phyloP scores from a whole-genome alignment of 2,888 invertebrate species.

The Alloscopus bannaensis region DNA sequence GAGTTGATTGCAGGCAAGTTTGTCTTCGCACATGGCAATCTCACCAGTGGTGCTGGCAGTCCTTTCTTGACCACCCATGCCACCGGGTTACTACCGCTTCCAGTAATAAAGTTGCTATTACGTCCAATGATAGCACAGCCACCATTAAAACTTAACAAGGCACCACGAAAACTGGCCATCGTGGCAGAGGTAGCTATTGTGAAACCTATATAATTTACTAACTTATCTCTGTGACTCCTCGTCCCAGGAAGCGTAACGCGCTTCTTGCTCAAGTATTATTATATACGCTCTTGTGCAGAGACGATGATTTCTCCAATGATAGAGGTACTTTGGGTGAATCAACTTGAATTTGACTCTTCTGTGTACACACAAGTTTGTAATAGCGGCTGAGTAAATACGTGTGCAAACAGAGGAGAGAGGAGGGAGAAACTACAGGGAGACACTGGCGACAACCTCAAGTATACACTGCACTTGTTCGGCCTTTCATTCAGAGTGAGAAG shows the following conservation, averaged over 20 bases:
- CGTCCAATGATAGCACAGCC: constrained; percentile 50
- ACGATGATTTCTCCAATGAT: background rate
- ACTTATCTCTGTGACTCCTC: too few relatives aligned
- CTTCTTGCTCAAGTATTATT: too few relatives aligned
- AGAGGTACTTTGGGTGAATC: constrained; percentile 21
- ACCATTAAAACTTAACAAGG: constrained; percentile 65
- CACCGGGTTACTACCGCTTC: constrained; percentile 38
- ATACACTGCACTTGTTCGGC: background rate
- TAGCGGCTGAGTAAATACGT: constrained; percentile 8
- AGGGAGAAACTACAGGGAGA: background rate
- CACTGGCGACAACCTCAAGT: background rate
- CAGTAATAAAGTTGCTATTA: constrained; percentile 28
- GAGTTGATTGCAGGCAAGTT: constrained; percentile 48
- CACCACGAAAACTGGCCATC: constrained; percentile 68
- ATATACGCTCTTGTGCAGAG: too few relatives aligned
- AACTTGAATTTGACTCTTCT: constrained; percentile 18
- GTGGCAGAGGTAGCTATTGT: constrained; percentile 53
- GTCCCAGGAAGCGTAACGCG: too few relatives aligned
- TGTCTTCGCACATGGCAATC: constrained; percentile 47
- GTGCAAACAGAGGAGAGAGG: background rate
- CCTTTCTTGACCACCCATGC: constrained; percentile 46
- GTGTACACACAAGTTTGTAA: constrained; percentile 3
- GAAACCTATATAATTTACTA: background rate
- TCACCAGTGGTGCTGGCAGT: constrained; percentile 17
- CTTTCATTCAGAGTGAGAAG: background rate